Evolutionary conservation across 2,113 vertebrate genomes (phyloP), one percentile per base, ranked within the genome.

Genomic region (Onychorhynchus coronatus): DNA sequence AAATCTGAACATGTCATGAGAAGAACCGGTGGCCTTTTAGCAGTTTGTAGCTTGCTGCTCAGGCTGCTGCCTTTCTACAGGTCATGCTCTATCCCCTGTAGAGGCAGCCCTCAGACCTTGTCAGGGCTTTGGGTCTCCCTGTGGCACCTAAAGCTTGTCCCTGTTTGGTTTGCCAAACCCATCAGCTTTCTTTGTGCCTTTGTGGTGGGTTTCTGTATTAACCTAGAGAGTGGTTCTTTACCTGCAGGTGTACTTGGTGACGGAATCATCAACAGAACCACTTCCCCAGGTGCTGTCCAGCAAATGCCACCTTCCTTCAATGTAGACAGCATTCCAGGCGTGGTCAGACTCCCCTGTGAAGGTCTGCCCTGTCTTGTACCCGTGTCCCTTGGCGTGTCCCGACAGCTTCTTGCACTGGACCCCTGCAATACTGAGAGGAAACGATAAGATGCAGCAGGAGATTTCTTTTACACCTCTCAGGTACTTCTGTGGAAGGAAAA

Each of bases 231-330:
- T 18, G 5, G 13, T 25, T 95, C 96, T 97, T 83, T 92, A 99
- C 98, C 98, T 97, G 94, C 98, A 98, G 79, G 97, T 98, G 95
- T 98, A 99, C 35, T 97, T 97, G 91, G 97, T 98, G 88, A 94
- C 97, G 28, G 88, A 27, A 10, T 98, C 92, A 14, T 98, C 97
- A 17, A 98, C 95, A 39, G 85, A 58, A 53, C 98, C 98, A 0
- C 98, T 98, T 73, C 98, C 98, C 98, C 98, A 99, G n/a, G 98
- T 99, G 92, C 98, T 98, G 55, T 99, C 98, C 28, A 98, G 92
- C n/a, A 99, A 95, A 82, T 99, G 98, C 98, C 98, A 99, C 44
- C 95, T 97, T 56, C 98, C 98, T 11, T 98, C 98, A 12, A 99
- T 97, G 90, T 95, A 98, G 53, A 99, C 98, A 0, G 98, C 98